These are phyloP conservation scores for Chrysolophus pictus DNA, from an alignment of 2,797 vertebrate genomes.

Conservation along the genomic window DNA sequence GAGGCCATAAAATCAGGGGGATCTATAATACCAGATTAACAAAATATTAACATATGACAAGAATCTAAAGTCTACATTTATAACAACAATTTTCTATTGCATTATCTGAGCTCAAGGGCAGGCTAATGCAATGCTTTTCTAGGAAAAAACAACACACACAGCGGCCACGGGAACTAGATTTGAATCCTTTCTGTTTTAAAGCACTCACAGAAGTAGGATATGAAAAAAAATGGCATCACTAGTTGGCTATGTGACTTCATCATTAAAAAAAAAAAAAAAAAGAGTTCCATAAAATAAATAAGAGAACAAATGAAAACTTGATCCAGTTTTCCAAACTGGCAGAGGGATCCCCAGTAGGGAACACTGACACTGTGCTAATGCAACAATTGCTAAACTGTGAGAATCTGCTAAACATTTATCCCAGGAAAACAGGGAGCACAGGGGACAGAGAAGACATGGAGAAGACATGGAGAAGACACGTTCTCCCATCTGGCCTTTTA, in stretches of 20 bases:
- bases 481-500: neutral
- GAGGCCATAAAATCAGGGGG: neutral
- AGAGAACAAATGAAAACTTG: neutral
- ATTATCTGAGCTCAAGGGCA: neutral
- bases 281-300: neutral
- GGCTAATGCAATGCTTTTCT: neutral
- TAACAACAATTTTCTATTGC: neutral
- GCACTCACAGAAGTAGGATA: neutral
- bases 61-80: slow-evolving; percentile 12
- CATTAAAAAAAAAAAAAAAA: neutral
- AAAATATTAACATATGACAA: slow-evolving; percentile 15
- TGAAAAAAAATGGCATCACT: neutral
- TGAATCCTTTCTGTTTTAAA: neutral
- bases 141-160: neutral
- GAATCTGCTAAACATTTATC: neutral
- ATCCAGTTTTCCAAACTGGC: neutral
- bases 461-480: neutral
- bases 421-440: neutral
- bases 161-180: neutral
- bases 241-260: neutral
- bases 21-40: neutral
- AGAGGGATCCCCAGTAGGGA: neutral
- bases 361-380: neutral
- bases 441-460: neutral
- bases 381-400: neutral